Conservation (phyloP, 2,888 invertebrate genomes). For the Argyresthia goedartella region DNA sequence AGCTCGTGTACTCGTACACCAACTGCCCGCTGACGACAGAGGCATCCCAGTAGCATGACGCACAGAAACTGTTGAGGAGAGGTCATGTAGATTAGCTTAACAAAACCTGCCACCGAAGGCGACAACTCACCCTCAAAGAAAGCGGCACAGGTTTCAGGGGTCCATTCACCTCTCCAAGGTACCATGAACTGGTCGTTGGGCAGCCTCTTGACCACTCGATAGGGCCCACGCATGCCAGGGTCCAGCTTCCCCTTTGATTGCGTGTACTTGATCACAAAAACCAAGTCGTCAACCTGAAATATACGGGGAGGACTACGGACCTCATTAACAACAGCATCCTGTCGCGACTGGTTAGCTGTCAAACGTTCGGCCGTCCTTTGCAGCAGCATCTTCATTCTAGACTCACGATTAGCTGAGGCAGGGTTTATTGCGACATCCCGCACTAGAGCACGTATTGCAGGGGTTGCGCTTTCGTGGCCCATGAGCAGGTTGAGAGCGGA, state of each 20-base stretch:
- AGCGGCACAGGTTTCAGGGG: neutral
- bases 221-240: slow-evolving; percentile 10
- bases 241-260: slow-evolving; percentile 8
- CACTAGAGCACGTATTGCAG: slow-evolving; percentile 2
- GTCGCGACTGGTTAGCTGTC: neutral
- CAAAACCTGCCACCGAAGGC: too few species aligned
- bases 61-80: neutral
- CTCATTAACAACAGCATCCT: neutral
- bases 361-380: neutral
- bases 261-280: slow-evolving; percentile 7
- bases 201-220: slow-evolving; percentile 5
- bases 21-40: neutral
- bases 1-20: too few species aligned
- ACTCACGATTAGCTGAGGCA: neutral
- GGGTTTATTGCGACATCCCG: slow-evolving; percentile 3
- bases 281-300: slow-evolving; percentile 4
- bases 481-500: slow-evolving; percentile 7
- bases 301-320: neutral
- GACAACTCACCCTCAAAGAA: slow-evolving; percentile 1
- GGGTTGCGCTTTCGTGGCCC: slow-evolving; percentile 4
- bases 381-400: neutral
- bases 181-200: slow-evolving; percentile 12
- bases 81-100: neutral
- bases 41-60: neutral
- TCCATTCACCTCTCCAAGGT: slow-evolving; percentile 12